Conservation (phyloP, 2,888 invertebrate genomes). For the Tigriopus californicus region DNA sequence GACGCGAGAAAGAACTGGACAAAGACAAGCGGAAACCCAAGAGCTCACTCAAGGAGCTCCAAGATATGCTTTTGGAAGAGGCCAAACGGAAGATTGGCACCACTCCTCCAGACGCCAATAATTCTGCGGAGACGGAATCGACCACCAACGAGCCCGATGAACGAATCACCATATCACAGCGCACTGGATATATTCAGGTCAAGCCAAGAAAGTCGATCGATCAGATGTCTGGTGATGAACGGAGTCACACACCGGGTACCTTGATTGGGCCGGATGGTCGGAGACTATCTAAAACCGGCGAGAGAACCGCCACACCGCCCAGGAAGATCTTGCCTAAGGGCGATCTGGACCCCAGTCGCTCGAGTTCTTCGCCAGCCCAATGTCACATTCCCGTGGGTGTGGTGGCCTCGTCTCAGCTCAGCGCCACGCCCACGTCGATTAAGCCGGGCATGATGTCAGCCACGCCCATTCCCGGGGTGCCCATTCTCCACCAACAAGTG, state of each 20-base stretch:
- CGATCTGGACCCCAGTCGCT: background rate
- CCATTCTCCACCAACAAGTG: too few species aligned
- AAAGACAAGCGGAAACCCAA: constrained; percentile 7
- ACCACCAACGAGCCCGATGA: background rate
- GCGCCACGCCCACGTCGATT: background rate
- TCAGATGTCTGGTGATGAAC: background rate
- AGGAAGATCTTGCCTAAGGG: constrained; percentile 10
- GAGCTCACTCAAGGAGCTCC: constrained; percentile 9
- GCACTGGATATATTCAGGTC: constrained; percentile 7
- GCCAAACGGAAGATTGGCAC: constrained; percentile 11
- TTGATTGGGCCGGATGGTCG: background rate
- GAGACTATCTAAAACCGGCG: background rate
- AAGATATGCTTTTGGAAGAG: constrained; percentile 11
- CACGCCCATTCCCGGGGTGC: too few species aligned
- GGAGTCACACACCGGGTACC: background rate
- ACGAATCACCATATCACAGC: constrained; percentile 12
- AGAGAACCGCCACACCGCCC: constrained; percentile 9
- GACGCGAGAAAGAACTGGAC: background rate
- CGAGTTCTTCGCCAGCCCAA: background rate
- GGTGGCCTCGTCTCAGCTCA: constrained; percentile 5
- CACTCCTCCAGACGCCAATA: background rate
- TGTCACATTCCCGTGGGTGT: constrained; percentile 13
- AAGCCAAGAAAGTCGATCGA: background rate
- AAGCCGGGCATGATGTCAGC: background rate
- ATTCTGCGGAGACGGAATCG: background rate